Evolutionary conservation across 2,888 invertebrate species (phyloP).

Genomic region (Formica aserva): DNA sequence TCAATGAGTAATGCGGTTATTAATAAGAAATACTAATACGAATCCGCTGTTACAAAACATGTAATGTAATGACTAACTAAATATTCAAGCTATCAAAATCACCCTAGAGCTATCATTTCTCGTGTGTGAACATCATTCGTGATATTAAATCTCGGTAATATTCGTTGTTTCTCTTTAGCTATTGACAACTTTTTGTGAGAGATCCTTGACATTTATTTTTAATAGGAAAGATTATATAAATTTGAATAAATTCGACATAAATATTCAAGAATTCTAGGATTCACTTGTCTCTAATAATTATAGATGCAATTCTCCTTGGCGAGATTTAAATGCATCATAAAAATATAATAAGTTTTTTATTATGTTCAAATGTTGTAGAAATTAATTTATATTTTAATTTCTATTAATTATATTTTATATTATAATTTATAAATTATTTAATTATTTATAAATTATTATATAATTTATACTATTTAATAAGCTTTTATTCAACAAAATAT

Average conservation of each 20-base stretch:
- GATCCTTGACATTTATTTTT: constrained; percentile 42
- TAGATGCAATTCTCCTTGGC: not conserved
- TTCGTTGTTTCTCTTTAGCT: not conserved
- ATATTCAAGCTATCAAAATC: not conserved
- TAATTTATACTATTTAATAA: not conserved
- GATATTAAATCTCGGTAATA: constrained; percentile 22
- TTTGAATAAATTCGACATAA: constrained; percentile 9
- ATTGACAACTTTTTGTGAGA: not conserved
- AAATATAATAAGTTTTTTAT: not conserved
- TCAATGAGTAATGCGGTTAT: constrained; percentile 18
- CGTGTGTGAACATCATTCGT: not conserved
- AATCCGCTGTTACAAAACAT: constrained; percentile 18
- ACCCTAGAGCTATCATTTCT: not conserved
- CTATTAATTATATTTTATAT: not conserved
- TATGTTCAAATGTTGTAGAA: not conserved
- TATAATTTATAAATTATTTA: not conserved
- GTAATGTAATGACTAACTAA: not conserved
- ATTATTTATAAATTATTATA: not conserved
- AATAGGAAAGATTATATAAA: not conserved
- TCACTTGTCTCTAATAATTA: not conserved
- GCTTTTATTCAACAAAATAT: not conserved
- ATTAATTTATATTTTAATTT: not conserved
- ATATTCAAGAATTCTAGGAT: not conserved
- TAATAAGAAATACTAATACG: not conserved
- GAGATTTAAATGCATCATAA: not conserved